These are phyloP conservation scores for Drosophila miranda DNA, from an alignment of 1,140 invertebrate genomes.

Conservation along the genomic window DNA sequence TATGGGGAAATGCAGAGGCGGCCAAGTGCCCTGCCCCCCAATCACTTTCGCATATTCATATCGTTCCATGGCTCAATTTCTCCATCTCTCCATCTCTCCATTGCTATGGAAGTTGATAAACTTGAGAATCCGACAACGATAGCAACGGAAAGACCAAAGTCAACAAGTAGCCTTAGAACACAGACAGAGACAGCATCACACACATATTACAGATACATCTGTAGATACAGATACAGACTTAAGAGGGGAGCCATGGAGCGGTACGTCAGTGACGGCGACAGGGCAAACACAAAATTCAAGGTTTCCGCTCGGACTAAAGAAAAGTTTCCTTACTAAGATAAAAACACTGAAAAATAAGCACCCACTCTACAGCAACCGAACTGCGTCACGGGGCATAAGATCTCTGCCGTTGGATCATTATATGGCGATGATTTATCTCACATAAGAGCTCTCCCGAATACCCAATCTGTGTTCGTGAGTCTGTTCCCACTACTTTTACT, in stretches of 20 bases:
- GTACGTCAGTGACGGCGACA: conserved; percentile 28
- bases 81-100: conserved; percentile 17
- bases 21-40: conserved; percentile 11
- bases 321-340: conserved; percentile 44
- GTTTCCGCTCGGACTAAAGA: conserved; percentile 15
- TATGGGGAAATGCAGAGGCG: conserved; percentile 6
- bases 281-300: conserved; percentile 50
- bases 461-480: background rate
- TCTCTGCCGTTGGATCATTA: conserved; percentile 18
- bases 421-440: conserved; percentile 12
- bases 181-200: conserved; percentile 41
- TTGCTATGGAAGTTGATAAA: conserved; percentile 68
- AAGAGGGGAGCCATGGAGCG: conserved; percentile 5
- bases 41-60: conserved; percentile 46
- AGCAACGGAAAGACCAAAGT: conserved; percentile 41
- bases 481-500: too few species aligned
- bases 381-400: conserved; percentile 26
- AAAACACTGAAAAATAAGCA: conserved; percentile 26
- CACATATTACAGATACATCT: conserved; percentile 10
- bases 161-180: conserved; percentile 67
- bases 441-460: background rate
- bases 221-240: conserved; percentile 16
- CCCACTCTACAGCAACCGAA: conserved; percentile 7
- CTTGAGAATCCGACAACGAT: conserved; percentile 49
- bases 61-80: conserved; percentile 24